Base-by-base conservation (phyloP, 2,888 invertebrate genomes). In the Mamestra brassicae region DNA sequence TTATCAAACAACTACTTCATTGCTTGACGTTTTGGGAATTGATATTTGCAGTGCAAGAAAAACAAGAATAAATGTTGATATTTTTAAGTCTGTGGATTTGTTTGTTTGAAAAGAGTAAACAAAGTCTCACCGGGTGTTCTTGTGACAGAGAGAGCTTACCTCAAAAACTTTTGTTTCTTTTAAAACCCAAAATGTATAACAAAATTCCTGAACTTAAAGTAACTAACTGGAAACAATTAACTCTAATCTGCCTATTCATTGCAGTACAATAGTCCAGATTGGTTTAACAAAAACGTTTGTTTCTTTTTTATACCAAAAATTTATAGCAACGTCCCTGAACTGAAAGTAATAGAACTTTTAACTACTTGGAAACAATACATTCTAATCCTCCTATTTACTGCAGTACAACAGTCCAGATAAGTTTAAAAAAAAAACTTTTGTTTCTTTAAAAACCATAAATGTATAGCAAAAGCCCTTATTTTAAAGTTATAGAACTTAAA, bases 1-100 rank as follows among this genome's bases (percentile, higher is more conserved):
- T 73, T 80, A 69, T 55, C 52, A 62, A 55, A 63, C 47, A 38
- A 76, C 36, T 34, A 54, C 11, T 70, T 54, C 61, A 64, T n/a
- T 15, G 26, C 11, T 58, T 71, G 36, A 50, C 62, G 61, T 54
- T 26, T 66, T 62, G 52, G 34, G 3, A 61, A 62, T 65, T 13
- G 42, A 61, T 45, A 15, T 45, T 62, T 15, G 5, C 11, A 15
- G 17, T 34, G 5, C 6, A 38, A 26, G 11, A 52, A 62, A 45
- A 38, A 54, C 13, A 76, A 63, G 36, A 58, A 47, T 42, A 50
- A 10, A 10, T 52, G 67, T 54, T 62, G 15, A 50, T 55, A 34
- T 17, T 62, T 62, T 62, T 50, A 15, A 42, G 15, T 13, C 4
- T 42, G 3, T 50, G 36, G 26, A 26, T n/a, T 17, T 11, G 2